phyloP scores from a whole-genome alignment of 2,113 vertebrate species.

The Brienomyrus longianalis region DNA sequence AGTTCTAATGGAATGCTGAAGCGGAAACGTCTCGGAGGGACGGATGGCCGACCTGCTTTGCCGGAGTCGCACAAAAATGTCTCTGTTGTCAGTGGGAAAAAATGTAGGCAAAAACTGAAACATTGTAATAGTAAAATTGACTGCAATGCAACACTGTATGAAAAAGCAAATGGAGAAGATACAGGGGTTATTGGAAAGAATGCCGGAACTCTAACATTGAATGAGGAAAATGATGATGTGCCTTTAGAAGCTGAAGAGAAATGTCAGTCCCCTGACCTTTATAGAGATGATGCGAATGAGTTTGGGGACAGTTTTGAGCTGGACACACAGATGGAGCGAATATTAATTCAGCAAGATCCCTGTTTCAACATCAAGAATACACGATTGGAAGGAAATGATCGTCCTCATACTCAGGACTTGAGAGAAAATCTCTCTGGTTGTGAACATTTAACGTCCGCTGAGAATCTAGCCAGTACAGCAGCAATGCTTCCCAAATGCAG shows the following conservation, averaged over 20 bases:
- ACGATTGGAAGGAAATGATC: neutral
- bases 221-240: neutral
- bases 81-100: slow-evolving; percentile 10
- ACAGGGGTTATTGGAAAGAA: neutral
- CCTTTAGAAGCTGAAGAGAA: slow-evolving; percentile 34
- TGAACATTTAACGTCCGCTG: neutral
- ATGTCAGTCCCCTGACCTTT: slow-evolving; percentile 57
- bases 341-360: slow-evolving; percentile 64
- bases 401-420: neutral
- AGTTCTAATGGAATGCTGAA: neutral
- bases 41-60: neutral
- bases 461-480: neutral
- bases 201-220: neutral
- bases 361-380: neutral
- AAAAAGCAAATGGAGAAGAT: slow-evolving; percentile 12
- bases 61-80: neutral
- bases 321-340: slow-evolving; percentile 83
- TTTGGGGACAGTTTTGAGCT: slow-evolving; percentile 87
- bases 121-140: slow-evolving; percentile 4
- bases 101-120: slow-evolving; percentile 18
- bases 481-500: neutral
- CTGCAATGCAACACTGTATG: neutral
- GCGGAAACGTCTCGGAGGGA: neutral
- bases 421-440: slow-evolving; percentile 3
- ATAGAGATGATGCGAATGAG: slow-evolving; percentile 45